Evolutionary conservation across 2,888 invertebrate genomes (phyloP).

Genomic region (Hoplodrina blanda): DNA sequence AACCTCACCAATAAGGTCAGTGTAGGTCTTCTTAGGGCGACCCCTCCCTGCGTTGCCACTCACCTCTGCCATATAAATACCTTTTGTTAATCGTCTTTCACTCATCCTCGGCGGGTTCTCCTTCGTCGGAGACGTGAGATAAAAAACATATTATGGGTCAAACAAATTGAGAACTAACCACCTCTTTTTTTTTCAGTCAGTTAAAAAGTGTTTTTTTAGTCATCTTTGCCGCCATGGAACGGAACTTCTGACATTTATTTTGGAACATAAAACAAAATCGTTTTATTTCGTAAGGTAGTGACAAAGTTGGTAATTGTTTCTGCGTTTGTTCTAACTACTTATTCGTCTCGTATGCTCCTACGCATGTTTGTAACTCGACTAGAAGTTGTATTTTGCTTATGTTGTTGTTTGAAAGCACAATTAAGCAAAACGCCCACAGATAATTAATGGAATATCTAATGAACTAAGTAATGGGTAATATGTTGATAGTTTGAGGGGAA

Average conservation of each 20-base stretch:
- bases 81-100: too few species aligned
- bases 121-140: too few species aligned
- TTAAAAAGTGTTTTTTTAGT: too few species aligned
- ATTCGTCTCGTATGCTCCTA: constrained; percentile 7
- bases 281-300: constrained; percentile 17
- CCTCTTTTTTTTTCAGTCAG: too few species aligned
- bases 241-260: constrained; percentile 12
- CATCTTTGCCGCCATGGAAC: too few species aligned
- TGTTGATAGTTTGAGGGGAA: neutral
- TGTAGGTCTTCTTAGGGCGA: too few species aligned
- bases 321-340: constrained; percentile 21
- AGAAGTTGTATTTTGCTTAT: constrained; percentile 23
- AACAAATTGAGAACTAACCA: too few species aligned
- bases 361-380: constrained; percentile 15
- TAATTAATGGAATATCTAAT: neutral
- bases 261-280: neutral
- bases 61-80: too few species aligned
- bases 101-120: too few species aligned
- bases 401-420: constrained; percentile 28
- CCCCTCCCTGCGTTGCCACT: too few species aligned
- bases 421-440: constrained; percentile 11
- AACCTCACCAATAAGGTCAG: too few species aligned
- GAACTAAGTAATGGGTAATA: neutral
- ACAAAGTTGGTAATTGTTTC: constrained; percentile 41
- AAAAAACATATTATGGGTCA: too few species aligned